These are phyloP conservation scores for Misgurnus mizolepis DNA, from an alignment of 2,113 vertebrate genomes.

Conservation along the genomic window DNA sequence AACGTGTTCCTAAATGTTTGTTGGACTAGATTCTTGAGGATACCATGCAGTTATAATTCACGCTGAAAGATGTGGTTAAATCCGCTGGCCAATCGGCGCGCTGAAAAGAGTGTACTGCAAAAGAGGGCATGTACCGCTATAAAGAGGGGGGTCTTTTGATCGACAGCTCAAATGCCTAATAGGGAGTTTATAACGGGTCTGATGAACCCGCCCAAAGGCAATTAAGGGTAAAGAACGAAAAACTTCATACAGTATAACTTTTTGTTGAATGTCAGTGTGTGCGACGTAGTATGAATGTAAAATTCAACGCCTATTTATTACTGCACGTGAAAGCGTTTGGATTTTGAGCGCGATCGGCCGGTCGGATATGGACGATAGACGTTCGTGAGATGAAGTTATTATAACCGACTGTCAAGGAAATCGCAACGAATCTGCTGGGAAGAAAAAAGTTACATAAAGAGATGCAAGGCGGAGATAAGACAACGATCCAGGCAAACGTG, in stretches of 20 bases:
- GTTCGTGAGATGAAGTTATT: conserved; percentile 38
- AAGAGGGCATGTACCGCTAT: conserved; percentile 52
- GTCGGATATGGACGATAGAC: conserved; percentile 14
- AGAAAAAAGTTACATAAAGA: conserved; percentile 28
- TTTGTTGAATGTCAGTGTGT: conserved; percentile 47
- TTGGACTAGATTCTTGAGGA: conserved; percentile 19
- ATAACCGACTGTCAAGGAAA: conserved; percentile 26
- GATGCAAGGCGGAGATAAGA: conserved; percentile 32
- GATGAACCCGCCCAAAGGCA: conserved; percentile 76
- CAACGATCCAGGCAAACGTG: conserved; percentile 10
- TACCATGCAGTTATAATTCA: conserved; percentile 26
- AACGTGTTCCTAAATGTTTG: conserved; percentile 19
- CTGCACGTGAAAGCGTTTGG: conserved; percentile 2
- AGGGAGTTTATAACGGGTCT: conserved; percentile 63
- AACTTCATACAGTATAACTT: conserved; percentile 70
- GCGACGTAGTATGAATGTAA: conserved; percentile 53
- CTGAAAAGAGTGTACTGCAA: conserved; percentile 37
- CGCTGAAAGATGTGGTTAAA: conserved; percentile 32
- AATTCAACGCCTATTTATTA: conserved; percentile 39
- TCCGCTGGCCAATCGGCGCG: conserved; percentile 54
- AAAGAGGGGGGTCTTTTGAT: conserved; percentile 57
- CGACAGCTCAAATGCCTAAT: conserved; percentile 70
- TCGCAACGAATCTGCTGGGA: conserved; percentile 14
- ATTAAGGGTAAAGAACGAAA: conserved; percentile 80
- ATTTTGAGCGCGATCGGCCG: neutral